Evolutionary conservation across 35 echinoderm and acorn worm species (phyloP).

Genomic region (Heliocidaris tuberculata): DNA sequence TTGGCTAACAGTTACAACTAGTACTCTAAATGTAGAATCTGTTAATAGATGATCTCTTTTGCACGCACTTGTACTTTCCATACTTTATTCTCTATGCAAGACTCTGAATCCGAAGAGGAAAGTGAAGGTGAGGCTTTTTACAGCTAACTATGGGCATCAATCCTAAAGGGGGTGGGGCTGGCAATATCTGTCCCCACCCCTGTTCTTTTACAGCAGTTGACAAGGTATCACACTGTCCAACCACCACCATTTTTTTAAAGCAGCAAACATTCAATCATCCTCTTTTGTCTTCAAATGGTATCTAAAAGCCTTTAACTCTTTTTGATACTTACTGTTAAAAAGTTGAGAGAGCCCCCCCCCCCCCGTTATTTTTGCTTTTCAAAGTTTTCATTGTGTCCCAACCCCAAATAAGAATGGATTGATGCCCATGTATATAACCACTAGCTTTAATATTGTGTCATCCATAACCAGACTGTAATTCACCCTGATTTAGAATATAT

Average conservation of each 20-base stretch:
- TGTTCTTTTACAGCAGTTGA: background rate
- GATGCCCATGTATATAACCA: background rate
- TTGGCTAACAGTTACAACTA: background rate
- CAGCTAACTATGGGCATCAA: background rate
- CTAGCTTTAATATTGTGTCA: background rate
- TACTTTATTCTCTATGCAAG: slow-evolving; percentile 11
- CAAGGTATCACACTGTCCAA: background rate
- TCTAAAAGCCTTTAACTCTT: too few species aligned
- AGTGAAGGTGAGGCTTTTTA: background rate
- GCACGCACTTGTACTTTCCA: slow-evolving; percentile 1
- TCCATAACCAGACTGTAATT: background rate
- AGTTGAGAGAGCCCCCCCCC: too few species aligned
- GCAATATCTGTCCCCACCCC: background rate
- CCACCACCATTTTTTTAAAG: background rate
- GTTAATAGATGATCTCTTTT: background rate
- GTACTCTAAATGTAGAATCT: background rate
- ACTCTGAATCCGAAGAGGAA: background rate
- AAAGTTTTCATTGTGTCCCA: background rate
- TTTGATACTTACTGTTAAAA: too few species aligned
- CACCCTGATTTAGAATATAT: background rate
- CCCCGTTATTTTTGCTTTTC: too few species aligned
- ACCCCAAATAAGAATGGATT: background rate
- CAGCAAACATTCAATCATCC: too few species aligned
- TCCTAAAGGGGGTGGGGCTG: background rate
- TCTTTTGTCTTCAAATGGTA: too few species aligned